These are phyloP conservation scores for Zaprionus nigranus DNA, from an alignment of 1,140 invertebrate genomes.

Conservation along the genomic window DNA sequence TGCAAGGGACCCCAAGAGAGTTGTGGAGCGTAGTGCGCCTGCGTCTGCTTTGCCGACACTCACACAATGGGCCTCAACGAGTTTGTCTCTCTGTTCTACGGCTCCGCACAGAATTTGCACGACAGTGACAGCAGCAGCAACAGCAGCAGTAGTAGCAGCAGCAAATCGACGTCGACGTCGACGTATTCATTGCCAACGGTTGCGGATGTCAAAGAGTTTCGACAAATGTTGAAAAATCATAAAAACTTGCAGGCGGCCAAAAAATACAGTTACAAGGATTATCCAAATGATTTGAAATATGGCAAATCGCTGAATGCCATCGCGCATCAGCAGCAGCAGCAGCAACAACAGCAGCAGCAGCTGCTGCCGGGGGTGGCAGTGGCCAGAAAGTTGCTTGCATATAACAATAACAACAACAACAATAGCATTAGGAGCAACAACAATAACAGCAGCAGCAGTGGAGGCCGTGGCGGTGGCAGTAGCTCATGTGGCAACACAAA, in stretches of 20 bases:
- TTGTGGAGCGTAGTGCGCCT: slow-evolving; percentile 50
- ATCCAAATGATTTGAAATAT: slow-evolving; percentile 73
- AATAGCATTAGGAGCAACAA: slow-evolving; percentile 25
- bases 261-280: slow-evolving; percentile 73
- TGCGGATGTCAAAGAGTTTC: slow-evolving; percentile 70
- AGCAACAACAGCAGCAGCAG: not conserved
- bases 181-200: slow-evolving; percentile 69
- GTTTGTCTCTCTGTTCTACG: slow-evolving; percentile 80
- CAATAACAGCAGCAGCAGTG: slow-evolving; percentile 28
- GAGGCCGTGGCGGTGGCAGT: not conserved
- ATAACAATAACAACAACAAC: slow-evolving; percentile 45
- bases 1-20: slow-evolving; percentile 3
- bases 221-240: slow-evolving; percentile 84
- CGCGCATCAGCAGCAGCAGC: not conserved
- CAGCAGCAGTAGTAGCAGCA: slow-evolving; percentile 13
- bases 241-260: slow-evolving; percentile 77
- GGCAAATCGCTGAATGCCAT: slow-evolving; percentile 56
- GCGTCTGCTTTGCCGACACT: slow-evolving; percentile 19
- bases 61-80: slow-evolving; percentile 79
- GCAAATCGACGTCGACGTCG: slow-evolving; percentile 59
- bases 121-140: slow-evolving; percentile 10
- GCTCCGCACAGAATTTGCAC: slow-evolving; percentile 79
- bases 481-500: slow-evolving; percentile 18
- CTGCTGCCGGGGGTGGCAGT: slow-evolving; percentile 11
- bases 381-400: slow-evolving; percentile 60